These are phyloP conservation scores for Macrophya alboannulata DNA, from an alignment of 2,888 invertebrate species.

Conservation along the genomic window DNA sequence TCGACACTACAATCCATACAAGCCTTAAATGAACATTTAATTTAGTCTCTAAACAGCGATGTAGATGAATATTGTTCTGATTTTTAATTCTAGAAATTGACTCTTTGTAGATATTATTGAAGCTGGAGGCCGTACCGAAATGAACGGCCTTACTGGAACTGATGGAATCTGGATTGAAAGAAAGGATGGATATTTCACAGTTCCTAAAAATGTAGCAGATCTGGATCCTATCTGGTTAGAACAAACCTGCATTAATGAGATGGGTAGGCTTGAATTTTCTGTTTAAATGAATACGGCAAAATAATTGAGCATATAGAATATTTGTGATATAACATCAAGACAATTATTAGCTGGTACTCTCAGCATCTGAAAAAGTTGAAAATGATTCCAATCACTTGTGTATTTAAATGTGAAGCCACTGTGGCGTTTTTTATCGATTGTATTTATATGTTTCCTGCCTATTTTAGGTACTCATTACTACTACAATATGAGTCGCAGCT, in stretches of 20 bases:
- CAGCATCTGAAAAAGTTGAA: not conserved
- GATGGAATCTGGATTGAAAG: slow-evolving; percentile 43
- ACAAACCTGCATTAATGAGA: slow-evolving; percentile 11
- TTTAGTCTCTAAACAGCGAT: not conserved
- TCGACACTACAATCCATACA: not conserved
- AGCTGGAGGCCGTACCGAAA: not conserved
- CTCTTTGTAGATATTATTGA: slow-evolving; percentile 11
- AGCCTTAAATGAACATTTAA: not conserved
- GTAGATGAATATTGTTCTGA: not conserved
- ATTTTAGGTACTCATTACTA: slow-evolving; percentile 65
- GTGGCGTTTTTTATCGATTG: not conserved
- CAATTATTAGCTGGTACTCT: not conserved
- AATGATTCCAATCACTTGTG: not conserved
- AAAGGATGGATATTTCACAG: not conserved
- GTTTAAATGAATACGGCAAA: not conserved
- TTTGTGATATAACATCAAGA: not conserved
- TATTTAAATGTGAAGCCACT: not conserved
- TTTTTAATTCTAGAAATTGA: not conserved
- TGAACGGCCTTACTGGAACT: not conserved
- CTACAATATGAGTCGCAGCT: slow-evolving; percentile 61
- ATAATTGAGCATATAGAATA: not conserved
- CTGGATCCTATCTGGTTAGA: not conserved
- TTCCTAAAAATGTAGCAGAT: not conserved
- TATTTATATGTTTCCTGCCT: not conserved
- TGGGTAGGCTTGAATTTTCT: slow-evolving; percentile 24